Evolutionary conservation across 2,888 invertebrate species (phyloP).

Genomic region (Kryphioiulus occultus): DNA sequence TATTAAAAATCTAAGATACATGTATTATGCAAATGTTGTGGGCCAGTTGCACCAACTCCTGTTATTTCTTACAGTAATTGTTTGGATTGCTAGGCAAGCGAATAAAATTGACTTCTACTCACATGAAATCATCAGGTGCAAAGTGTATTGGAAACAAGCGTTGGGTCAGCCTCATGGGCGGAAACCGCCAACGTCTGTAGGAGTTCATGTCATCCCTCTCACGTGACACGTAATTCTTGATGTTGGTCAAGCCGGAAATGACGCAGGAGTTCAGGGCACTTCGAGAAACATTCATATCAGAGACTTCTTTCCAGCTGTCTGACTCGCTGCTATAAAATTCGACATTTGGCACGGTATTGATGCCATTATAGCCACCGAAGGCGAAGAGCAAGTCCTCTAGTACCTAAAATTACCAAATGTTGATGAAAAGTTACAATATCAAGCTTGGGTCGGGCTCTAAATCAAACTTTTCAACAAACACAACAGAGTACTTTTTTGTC

Average conservation of each 20-base stretch:
- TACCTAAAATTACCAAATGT: conserved; percentile 56
- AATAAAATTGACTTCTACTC: background rate
- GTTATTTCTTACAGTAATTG: too few relatives aligned
- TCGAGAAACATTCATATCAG: conserved; percentile 90
- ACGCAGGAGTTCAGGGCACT: conserved; percentile 92
- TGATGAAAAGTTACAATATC: too few relatives aligned
- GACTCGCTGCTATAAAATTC: conserved; percentile 88
- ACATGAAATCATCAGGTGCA: background rate
- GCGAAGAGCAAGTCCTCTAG: conserved; percentile 90
- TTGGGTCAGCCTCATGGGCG: background rate
- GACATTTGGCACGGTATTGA: conserved; percentile 89
- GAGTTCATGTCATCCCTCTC: background rate
- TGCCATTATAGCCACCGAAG: conserved; percentile 93
- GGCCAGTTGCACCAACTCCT: too few relatives aligned
- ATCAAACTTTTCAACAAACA: too few relatives aligned
- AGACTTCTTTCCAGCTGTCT: conserved; percentile 87
- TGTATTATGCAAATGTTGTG: too few relatives aligned
- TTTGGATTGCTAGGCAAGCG: too few relatives aligned
- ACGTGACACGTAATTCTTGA: conserved; percentile 66
- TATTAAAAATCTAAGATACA: too few relatives aligned
- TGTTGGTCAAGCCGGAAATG: conserved; percentile 85
- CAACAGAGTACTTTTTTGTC: too few relatives aligned
- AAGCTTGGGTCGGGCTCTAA: too few relatives aligned
- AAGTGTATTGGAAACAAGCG: background rate
- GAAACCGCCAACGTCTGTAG: background rate